Percentiles rank a stretch among this genome's conserved stretches.
These are phyloP conservation scores for Achlya flavicornis DNA, from an alignment of 2,888 invertebrate genomes.

Conservation along the genomic window DNA sequence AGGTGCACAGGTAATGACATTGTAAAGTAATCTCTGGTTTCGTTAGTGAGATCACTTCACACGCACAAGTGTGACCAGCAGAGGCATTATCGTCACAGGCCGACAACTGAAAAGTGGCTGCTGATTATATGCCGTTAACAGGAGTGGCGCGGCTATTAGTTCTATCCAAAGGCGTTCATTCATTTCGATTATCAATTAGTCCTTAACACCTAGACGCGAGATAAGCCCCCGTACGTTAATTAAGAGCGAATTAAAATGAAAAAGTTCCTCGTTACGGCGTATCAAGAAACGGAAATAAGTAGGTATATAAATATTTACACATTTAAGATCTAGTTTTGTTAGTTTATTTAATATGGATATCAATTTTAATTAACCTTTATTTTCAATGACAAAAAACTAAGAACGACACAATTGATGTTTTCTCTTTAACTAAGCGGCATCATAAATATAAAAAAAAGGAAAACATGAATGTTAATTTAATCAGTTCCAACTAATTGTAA, in stretches of 20 bases:
- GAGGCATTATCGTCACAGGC: conserved; percentile 61
- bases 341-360: background rate
- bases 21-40: conserved; percentile 66
- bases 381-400: background rate
- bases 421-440: background rate
- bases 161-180: conserved; percentile 60
- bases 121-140: conserved; percentile 71
- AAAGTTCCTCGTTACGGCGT: conserved; percentile 58
- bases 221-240: conserved; percentile 68
- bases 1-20: conserved; percentile 63
- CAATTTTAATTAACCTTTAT: background rate
- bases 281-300: conserved; percentile 65
- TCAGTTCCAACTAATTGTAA: conserved; percentile 12
- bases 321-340: background rate
- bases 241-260: conserved; percentile 74
- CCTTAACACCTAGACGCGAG: conserved; percentile 70
- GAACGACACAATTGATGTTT: background rate
- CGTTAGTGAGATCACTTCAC: conserved; percentile 54
- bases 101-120: conserved; percentile 75
- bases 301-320: conserved; percentile 31
- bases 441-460: background rate
- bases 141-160: conserved; percentile 61
- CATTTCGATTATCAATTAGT: conserved; percentile 75
- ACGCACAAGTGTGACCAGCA: conserved; percentile 10
- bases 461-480: conserved; percentile 5